phyloP scores from a whole-genome alignment of 2,797 vertebrate genomes.

The Borostomias antarcticus region DNA sequence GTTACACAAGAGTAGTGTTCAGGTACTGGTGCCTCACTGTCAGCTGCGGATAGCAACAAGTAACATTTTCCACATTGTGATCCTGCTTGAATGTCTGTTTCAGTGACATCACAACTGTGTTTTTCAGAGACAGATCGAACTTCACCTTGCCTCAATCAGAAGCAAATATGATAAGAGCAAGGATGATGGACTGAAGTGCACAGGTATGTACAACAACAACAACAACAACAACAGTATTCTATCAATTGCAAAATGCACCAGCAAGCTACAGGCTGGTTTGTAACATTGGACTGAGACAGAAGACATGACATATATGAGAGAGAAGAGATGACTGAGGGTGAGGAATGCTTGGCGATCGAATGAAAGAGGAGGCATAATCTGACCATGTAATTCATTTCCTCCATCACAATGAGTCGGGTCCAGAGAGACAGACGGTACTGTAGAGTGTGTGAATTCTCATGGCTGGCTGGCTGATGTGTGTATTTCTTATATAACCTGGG shows the following conservation, averaged over 20 bases:
- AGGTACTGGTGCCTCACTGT: neutral
- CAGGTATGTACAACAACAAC: neutral
- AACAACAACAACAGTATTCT: neutral
- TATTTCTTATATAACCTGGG: constrained; percentile 52
- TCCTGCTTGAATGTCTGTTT: neutral
- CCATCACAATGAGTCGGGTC: neutral
- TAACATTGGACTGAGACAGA: neutral
- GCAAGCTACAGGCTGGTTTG: neutral
- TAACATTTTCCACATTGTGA: neutral
- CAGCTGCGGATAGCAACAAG: neutral
- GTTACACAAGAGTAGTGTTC: constrained; percentile 32
- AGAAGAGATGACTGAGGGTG: neutral
- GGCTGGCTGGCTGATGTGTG: constrained; percentile 55
- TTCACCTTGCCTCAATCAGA: neutral
- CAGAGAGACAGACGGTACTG: constrained; percentile 16
- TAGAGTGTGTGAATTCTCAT: constrained; percentile 45
- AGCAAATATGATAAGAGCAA: neutral
- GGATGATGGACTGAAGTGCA: constrained; percentile 9
- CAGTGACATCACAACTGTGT: neutral
- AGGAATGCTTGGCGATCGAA: too few relatives aligned
- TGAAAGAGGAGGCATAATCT: neutral
- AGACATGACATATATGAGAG: neutral
- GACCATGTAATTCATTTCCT: neutral
- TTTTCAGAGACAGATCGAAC: constrained; percentile 19
- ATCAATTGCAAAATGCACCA: neutral